Evolutionary conservation across 2,113 vertebrate genomes (phyloP).

Genomic region (Mormoops blainvillei): DNA sequence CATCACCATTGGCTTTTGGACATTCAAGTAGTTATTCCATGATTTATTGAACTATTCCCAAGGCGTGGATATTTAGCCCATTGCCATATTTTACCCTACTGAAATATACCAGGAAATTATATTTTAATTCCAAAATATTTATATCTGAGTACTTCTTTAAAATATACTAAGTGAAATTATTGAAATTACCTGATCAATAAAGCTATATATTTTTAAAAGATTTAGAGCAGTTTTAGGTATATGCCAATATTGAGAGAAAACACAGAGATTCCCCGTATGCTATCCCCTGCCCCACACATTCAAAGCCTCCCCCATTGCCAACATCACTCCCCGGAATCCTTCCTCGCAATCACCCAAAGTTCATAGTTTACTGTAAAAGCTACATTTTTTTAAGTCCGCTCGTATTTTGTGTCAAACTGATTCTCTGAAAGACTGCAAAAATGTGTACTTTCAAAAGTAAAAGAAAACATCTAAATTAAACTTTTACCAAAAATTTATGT

Average conservation of each 20-base stretch:
- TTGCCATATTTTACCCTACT: not conserved
- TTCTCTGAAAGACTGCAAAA: not conserved
- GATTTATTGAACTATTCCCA: not conserved
- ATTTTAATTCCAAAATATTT: not conserved
- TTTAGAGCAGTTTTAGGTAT: not conserved
- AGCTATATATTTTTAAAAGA: not conserved
- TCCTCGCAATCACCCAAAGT: not conserved
- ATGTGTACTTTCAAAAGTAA: not conserved
- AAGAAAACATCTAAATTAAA: not conserved
- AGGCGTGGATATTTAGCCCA: not conserved
- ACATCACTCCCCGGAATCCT: not conserved
- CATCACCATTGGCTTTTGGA: not conserved
- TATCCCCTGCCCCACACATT: rapidly evolving
- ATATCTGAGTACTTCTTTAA: not conserved
- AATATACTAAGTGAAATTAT: not conserved
- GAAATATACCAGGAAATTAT: not conserved
- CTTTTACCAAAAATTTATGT: not conserved
- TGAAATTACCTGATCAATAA: not conserved
- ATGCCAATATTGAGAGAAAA: not conserved
- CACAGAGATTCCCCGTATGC: not conserved
- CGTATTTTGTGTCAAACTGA: not conserved
- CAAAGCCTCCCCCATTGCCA: not conserved
- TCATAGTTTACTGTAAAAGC: not conserved
- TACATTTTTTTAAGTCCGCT: not conserved
- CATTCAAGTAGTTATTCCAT: not conserved